Evolutionary conservation across 1,140 invertebrate genomes (phyloP), one percentile per base, ranked within the genome.

Genomic region (Trichonephila clavipes): DNA sequence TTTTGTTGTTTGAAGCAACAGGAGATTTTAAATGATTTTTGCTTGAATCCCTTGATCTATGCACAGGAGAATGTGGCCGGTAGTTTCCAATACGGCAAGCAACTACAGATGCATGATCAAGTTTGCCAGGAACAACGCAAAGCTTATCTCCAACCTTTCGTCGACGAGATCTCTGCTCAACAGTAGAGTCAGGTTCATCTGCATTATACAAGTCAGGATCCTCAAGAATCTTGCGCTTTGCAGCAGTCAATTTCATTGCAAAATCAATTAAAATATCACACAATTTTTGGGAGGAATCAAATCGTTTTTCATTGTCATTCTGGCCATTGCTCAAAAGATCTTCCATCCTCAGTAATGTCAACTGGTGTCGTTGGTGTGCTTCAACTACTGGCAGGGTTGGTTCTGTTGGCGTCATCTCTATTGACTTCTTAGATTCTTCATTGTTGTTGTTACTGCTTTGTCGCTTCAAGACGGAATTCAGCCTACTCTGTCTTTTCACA

Each of bases 111-210:
- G 98, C 98, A 96, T 99, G 98, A 96, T 99, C 98, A 90, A 99
- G 96, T 96, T 99, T 99, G n/a, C 98, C 98, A 2, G 98, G 98
- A 94, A 99, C 97, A 95, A 97, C 96, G 88, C 97, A 97, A 94
- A 97, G 97, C 96, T 97, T 98, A 95, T 97, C 97, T 94, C 97
- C 96, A 89, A 97, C 97, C 94, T 97, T 97, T 95, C 97, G 97
- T 58, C 97, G 96, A 94, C 97, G 96, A 72, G 96, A 96, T 89
- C 97, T 96, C 83, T 95, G 95, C 62, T 95, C 94, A 96, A 44
- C 96, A 95, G 95, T 96, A 95, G 94, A 96, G 92, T 90, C 91
- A 3, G 96, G 69, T 85, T 95, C 96, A 95, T 97, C 96, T 90
- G 96, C 96, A 93, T 96, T 97, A 96, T 98, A 98, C 19, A 98